Evolutionary conservation across 2,888 invertebrate genomes (phyloP).

Genomic region (Rutpela maculata): DNA sequence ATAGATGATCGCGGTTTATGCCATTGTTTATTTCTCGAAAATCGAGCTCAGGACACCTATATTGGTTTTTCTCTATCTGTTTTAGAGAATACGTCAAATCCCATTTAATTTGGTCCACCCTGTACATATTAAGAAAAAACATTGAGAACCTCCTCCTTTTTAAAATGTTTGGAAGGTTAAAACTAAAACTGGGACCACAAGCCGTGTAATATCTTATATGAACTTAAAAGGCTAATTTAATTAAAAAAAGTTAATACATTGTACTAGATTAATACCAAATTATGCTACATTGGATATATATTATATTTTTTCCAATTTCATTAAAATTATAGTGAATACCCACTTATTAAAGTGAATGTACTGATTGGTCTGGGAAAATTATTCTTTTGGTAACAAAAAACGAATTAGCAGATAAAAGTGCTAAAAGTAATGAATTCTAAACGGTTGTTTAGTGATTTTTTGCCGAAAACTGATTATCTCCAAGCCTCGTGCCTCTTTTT

Average conservation of each 20-base stretch:
- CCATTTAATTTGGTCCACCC: no score
- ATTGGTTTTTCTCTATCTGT: no score
- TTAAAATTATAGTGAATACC: constrained; percentile 2
- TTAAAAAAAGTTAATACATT: not conserved
- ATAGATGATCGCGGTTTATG: no score
- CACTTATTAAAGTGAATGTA: constrained; percentile 3
- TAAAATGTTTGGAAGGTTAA: no score
- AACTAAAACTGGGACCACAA: no score
- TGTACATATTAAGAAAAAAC: no score
- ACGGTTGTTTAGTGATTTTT: not conserved
- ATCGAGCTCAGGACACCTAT: no score
- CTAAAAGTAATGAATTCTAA: not conserved
- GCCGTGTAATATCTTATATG: no score
- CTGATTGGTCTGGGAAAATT: not conserved
- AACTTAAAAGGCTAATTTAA: no score
- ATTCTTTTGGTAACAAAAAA: not conserved
- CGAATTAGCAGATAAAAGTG: not conserved
- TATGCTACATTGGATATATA: not conserved
- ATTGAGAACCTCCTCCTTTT: no score
- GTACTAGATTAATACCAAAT: not conserved
- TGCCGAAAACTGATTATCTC: not conserved
- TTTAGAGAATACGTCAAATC: no score
- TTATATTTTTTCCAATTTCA: not conserved
- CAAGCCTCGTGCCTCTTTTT: not conserved
- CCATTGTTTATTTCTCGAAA: no score